Evolutionary conservation across 2,113 vertebrate species (phyloP), one percentile per base, ranked within the genome.

Genomic region (Dromaius novaehollandiae): DNA sequence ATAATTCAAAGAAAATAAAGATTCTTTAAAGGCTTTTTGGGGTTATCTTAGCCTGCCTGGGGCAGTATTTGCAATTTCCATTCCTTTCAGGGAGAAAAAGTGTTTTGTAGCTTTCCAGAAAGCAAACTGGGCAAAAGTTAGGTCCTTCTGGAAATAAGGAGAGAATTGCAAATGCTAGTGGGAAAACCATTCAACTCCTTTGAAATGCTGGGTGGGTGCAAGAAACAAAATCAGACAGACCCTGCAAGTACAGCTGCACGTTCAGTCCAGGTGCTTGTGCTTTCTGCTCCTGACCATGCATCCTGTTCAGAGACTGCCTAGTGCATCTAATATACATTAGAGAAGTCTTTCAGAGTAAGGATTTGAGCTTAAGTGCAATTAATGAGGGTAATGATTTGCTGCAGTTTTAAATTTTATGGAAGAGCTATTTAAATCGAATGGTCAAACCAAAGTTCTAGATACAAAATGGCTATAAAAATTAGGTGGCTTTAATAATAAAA

Each of bases 191-290:
- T 92, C 51, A 56, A 80, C 66, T 81, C 83, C 16, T 78, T 93
- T 86, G 36, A 83, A 83, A 84, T 94, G 71, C 87, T 51, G 75
- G 28, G 34, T 0, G 4, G 79, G 71, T 71, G 46, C 53, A 82
- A 42, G 94, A 63, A 83, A 56, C 48, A 69, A 53, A 91, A 91
- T 94, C 68, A 94, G 95, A 58, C 53, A 91, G 95, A 65, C 48
- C 11, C 36, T 86, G 71, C 46, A 42, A 26, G 60, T 40, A 55
- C 0, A 2, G 70, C 60, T 51, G 82, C 60, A 88, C 32, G 7
- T 60, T 75, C 42, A 30, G 77, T 50, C 70, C 78, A 51, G 0
- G 5, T 63, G 82, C 90, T 82, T 91, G 94, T 75, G 91, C 79
- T 74, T 80, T n/a, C 50, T 74, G 34, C 64, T 85, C 32, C 68